phyloP scores from a whole-genome alignment of 2,113 vertebrate species.

The Nycticorax nycticorax region DNA sequence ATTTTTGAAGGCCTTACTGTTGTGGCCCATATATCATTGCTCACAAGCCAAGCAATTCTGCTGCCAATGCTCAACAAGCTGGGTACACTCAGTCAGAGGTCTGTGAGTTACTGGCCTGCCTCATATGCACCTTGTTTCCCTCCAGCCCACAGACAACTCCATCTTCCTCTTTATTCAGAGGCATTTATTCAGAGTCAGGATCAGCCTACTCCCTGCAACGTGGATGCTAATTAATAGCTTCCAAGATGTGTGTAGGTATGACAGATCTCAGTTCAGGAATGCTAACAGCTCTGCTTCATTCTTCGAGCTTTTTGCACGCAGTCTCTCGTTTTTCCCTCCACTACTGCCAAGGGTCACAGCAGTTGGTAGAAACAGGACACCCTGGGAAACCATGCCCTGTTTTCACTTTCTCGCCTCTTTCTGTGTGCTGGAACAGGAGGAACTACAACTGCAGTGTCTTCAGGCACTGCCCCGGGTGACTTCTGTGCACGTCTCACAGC shows the following conservation, averaged over 20 bases:
- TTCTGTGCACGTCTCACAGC: background rate
- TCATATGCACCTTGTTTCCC: background rate
- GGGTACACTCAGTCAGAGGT: background rate
- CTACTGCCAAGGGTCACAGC: conserved; percentile 27
- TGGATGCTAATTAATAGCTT: background rate
- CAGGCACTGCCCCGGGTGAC: background rate
- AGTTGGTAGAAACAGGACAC: conserved; percentile 53
- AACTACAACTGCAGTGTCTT: background rate
- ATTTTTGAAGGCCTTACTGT: background rate
- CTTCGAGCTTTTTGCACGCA: background rate
- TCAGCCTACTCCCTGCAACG: background rate
- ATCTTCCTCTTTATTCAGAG: background rate
- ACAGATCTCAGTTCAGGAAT: background rate
- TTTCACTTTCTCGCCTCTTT: background rate
- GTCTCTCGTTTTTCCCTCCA: background rate
- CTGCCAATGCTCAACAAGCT: background rate
- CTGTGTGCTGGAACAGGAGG: background rate
- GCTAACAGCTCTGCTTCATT: background rate
- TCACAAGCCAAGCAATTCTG: background rate
- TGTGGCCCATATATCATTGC: background rate
- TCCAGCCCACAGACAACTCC: rapidly evolving
- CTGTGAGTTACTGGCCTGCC: background rate
- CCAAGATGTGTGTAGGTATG: background rate
- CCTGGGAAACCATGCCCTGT: conserved; percentile 3
- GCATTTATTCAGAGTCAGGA: background rate